These are phyloP conservation scores for Rhopilema esculentum DNA, from an alignment of 30 jellyfish, hydroid and myxozoan species.

Conservation along the genomic window DNA sequence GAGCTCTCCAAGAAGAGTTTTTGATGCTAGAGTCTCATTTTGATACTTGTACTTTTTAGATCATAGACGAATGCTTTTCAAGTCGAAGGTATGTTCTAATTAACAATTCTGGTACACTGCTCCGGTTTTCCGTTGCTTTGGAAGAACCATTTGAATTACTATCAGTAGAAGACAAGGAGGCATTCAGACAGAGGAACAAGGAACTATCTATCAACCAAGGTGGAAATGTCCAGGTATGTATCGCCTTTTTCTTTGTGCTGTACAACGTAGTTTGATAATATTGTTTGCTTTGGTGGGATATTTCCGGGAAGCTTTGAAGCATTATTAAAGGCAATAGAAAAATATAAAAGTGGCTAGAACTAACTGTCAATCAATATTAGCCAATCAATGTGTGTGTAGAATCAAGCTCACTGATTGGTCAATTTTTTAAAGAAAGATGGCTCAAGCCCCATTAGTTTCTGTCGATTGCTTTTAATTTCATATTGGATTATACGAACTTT, in stretches of 20 bases:
- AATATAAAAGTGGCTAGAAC: too few relatives aligned
- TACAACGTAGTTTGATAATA: background rate
- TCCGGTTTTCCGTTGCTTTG: conserved; percentile 12
- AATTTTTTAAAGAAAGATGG: too few relatives aligned
- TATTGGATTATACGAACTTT: too few relatives aligned
- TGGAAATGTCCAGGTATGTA: conserved; percentile 28
- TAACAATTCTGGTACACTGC: conserved; percentile 44
- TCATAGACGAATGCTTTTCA: conserved; percentile 9
- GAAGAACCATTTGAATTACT: conserved; percentile 19
- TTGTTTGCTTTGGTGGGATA: background rate
- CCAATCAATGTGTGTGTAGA: too few relatives aligned
- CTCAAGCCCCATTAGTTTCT: too few relatives aligned
- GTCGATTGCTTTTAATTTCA: too few relatives aligned
- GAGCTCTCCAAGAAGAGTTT: too few relatives aligned
- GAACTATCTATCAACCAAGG: conserved; percentile 36
- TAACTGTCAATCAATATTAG: too few relatives aligned
- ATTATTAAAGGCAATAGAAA: too few relatives aligned
- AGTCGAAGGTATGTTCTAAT: conserved; percentile 24
- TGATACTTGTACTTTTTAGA: conserved; percentile 6
- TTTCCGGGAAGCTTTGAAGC: background rate
- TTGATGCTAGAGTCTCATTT: too few relatives aligned
- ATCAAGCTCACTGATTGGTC: too few relatives aligned
- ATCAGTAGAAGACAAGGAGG: background rate
- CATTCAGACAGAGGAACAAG: background rate
- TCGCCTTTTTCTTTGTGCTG: too few relatives aligned